Evolutionary conservation across 2,113 vertebrate genomes (phyloP).

Genomic region (Lepisosteus oculatus): DNA sequence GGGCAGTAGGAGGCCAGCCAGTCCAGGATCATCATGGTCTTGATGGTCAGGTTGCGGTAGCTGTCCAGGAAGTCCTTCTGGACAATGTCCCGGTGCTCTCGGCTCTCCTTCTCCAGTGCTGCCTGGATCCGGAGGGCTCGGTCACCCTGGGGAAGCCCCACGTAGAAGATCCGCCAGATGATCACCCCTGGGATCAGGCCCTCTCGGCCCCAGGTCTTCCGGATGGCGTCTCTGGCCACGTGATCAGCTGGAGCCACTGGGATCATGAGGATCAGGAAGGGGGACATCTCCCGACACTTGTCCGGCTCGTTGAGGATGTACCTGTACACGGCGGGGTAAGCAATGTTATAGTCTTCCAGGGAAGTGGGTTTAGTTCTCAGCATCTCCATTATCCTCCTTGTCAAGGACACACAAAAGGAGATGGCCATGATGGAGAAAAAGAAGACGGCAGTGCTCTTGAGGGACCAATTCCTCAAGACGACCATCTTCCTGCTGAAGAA

Average conservation of each 20-base stretch:
- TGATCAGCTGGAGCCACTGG: neutral
- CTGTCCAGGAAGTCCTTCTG: conserved; percentile 52
- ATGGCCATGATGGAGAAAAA: too few relatives aligned
- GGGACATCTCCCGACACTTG: conserved; percentile 7
- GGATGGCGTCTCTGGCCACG: neutral
- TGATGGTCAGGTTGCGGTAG: conserved; percentile 47
- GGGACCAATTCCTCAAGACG: too few relatives aligned
- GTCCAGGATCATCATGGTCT: conserved; percentile 53
- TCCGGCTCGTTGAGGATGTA: conserved; percentile 36
- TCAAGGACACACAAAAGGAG: too few relatives aligned
- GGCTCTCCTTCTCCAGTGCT: conserved; percentile 28
- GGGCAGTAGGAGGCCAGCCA: conserved; percentile 48
- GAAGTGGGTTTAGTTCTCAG: too few relatives aligned
- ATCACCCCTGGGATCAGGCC: conserved; percentile 14
- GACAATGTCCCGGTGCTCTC: conserved; percentile 25
- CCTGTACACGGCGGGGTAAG: conserved; percentile 20
- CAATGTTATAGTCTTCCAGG: neutral
- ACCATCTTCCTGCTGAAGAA: too few relatives aligned
- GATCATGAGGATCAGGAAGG: conserved; percentile 48
- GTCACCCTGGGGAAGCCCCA: neutral
- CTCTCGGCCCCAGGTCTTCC: conserved; percentile 41
- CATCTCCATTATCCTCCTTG: too few relatives aligned
- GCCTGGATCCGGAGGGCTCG: fast-evolving
- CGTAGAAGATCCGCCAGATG: conserved; percentile 33
- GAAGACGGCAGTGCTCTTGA: too few relatives aligned